Base-by-base conservation (phyloP, 2,888 invertebrate species). In the Drosophila monieri region DNA sequence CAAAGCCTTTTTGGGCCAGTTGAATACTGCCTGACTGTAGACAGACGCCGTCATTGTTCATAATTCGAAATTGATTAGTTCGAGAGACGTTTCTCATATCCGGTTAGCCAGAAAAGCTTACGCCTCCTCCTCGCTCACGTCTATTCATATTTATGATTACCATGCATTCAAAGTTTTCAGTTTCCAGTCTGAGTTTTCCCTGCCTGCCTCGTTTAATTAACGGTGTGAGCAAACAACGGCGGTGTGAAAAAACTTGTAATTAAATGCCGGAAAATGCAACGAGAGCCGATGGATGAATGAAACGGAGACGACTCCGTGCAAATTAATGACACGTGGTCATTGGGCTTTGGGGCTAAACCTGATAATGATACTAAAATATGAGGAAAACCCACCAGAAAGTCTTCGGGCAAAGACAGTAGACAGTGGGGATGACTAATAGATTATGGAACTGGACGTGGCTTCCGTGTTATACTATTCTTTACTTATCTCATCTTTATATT, bases 31-130 rank as follows among this genome's bases (percentile, higher is more conserved):
- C 27, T 27, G 27, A 9, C 27, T 27, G 3, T 12, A 25, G 32
- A 35, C 35, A 35, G 35, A 39, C 47, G 23, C 41, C 69, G 59
- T 74, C 68, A 79, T 76, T 79, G 81, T 77, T 83, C 77, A 79
- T 85, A 81, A 79, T 85, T 79, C 48, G 49, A 80, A 78, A 77
- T 66, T 86, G 86, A 78, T 69, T 78, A 60, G 73, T 68, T 69
- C 72, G 73, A 55, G 61, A 56, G 59, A 54, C 64, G 58, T 49
- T 43, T 74, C 58, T 77, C 43, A 72, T 75, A 86, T 86, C 85
- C 83, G 86, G 84, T 55, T 83, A 39, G 57, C 27, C 41, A 62
- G 43, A 53, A 64, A 51, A 64, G 76, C 76, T 46, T 35, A 46
- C 43, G 49, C 49, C 64, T 46, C 46, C 30, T 25, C 64, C 32